A percentile compares a stretch with the other conserved stretches of the same genome.
phyloP scores from a whole-genome alignment of 2,888 invertebrate genomes.

The Caenorhabditis macrosperma region DNA sequence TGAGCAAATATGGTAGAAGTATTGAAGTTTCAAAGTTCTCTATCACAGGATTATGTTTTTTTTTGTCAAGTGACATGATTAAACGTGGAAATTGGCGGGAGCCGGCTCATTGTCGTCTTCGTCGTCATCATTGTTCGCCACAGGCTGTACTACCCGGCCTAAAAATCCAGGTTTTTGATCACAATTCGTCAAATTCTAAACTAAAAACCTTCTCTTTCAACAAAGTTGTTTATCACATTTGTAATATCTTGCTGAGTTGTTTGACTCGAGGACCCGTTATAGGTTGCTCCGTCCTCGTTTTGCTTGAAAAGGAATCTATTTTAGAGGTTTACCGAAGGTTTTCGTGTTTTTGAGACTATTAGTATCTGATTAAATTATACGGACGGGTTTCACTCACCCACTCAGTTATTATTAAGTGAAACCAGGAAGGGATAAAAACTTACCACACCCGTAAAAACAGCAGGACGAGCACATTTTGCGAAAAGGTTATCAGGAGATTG shows the following conservation, averaged over 20 bases:
- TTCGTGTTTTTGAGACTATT: slow-evolving; percentile 20
- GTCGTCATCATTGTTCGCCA: slow-evolving; percentile 18
- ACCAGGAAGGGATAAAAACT: slow-evolving; percentile 14
- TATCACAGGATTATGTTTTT: slow-evolving; percentile 25
- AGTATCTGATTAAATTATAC: slow-evolving; percentile 13
- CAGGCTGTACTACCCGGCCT: slow-evolving; percentile 28
- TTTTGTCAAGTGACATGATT: not conserved
- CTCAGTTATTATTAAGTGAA: not conserved
- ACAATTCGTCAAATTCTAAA: not conserved
- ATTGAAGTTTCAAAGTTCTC: slow-evolving; percentile 14
- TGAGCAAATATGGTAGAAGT: not conserved
- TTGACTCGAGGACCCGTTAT: slow-evolving; percentile 16
- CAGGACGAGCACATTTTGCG: slow-evolving; percentile 59
- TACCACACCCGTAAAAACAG: slow-evolving; percentile 51
- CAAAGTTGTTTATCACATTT: slow-evolving; percentile 44
- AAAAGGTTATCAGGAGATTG: slow-evolving; percentile 56
- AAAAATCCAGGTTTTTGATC: not conserved
- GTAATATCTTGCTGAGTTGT: slow-evolving; percentile 38
- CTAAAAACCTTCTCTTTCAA: slow-evolving; percentile 31
- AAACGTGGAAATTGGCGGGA: slow-evolving; percentile 45
- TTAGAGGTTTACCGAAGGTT: not conserved
- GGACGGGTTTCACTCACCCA: not conserved
- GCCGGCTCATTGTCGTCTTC: slow-evolving; percentile 45
- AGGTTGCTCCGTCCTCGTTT: slow-evolving; percentile 38
- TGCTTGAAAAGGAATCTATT: slow-evolving; percentile 26